Evolutionary conservation across 1,140 invertebrate genomes (phyloP), one percentile per base, ranked within the genome.

Genomic region (Dermatophagoides farinae): DNA sequence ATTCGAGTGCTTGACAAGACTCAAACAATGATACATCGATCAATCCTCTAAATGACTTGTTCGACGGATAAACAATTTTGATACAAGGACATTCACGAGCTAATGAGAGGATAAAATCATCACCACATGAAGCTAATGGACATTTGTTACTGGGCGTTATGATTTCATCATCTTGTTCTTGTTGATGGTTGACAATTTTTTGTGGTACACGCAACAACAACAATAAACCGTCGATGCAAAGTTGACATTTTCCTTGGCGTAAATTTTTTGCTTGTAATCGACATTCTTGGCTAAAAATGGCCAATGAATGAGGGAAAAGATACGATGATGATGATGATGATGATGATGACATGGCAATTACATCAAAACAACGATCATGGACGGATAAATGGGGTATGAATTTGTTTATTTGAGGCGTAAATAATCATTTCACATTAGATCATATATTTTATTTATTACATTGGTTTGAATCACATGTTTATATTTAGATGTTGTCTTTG

Each of bases 221-320:
- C n/a, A 55, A 44, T 25, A 55, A 44, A 20, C 14, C 53, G 39
- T 55, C 53, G 31, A 55, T 55, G 31, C 53, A 55, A n/a, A 55
- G 31, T 44, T 55, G 53, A 55, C 53, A 55, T 44, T 55, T 55
- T 38, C 53, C 53, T n/a, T 14, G 12, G 25, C 14, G 31, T 25
- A 55, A 23, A 55, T 55, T 55, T 38, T 11, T 14, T 23, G 14
- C 53, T 25, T 55, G 14, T 18, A 11, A n/a, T 55, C 25, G 39
- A 16, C 38, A 39, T 44, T 55, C 53, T 14, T 18, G 41, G n/a
- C 41, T 18, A 43, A 43, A 43, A 16, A 43, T 43, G 41, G 41
- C 12, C n/a, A 43, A 18, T 18, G n/a, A 43, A 43, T 16, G 12
- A 4, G n/a, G 4, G 5, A 14, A 43, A 43, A 16, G 41, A 16